Conservation (phyloP, 2,797 vertebrate species). For the Loriculus beryllinus region DNA sequence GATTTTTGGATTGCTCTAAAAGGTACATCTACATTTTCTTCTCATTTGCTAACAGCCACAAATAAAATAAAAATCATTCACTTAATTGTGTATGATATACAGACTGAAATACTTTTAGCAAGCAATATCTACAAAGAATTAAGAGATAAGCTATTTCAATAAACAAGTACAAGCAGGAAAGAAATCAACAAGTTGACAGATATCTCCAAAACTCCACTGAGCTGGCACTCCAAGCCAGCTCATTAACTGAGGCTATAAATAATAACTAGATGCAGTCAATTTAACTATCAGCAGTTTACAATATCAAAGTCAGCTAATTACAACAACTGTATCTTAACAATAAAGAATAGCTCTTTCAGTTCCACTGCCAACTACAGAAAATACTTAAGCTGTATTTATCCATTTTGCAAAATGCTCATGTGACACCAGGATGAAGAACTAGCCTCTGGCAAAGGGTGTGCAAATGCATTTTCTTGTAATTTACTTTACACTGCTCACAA, state of each 20-base stretch:
- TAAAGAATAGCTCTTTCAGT: not conserved
- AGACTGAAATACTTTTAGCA: not conserved
- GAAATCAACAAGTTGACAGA: not conserved
- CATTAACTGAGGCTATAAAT: constrained; percentile 39
- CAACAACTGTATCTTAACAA: not conserved
- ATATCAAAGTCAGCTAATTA: constrained; percentile 28
- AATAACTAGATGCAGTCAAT: not conserved
- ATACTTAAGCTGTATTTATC: not conserved
- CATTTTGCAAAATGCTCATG: not conserved
- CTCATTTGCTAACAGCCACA: not conserved
- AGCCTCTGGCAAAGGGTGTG: not conserved
- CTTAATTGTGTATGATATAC: not conserved
- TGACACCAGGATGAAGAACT: not conserved
- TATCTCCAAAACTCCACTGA: not conserved
- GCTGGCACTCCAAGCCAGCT: not conserved
- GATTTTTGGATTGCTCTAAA: not conserved
- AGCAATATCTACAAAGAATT: not conserved
- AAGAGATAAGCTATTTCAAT: not conserved
- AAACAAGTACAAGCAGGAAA: constrained; percentile 21
- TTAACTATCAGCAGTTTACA: constrained; percentile 48
- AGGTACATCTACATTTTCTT: not conserved
- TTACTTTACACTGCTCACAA: not conserved
- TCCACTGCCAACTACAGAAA: not conserved
- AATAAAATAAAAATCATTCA: not conserved
- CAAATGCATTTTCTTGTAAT: constrained; percentile 5